Percentiles rank a stretch among this genome's conserved stretches.
phyloP scores from a whole-genome alignment of 2,113 vertebrate species.

The Notothenia coriiceps region DNA sequence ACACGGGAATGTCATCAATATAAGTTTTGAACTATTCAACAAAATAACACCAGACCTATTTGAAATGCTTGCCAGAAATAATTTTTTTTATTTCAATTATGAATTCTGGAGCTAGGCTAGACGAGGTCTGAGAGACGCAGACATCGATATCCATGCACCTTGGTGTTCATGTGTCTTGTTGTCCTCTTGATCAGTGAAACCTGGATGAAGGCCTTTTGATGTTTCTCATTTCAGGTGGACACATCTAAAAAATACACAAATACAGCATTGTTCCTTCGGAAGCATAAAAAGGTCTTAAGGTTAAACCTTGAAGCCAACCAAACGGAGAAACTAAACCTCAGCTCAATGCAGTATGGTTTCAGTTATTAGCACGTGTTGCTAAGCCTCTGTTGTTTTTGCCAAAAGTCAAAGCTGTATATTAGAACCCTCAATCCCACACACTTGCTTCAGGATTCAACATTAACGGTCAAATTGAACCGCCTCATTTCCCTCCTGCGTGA shows the following conservation, averaged over 20 bases:
- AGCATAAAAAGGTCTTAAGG: slow-evolving; percentile 1
- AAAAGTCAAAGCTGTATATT: neutral
- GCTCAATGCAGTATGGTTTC: neutral
- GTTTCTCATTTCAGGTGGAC: slow-evolving; percentile 6
- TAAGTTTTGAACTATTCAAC: neutral
- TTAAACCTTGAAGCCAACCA: slow-evolving; percentile 11
- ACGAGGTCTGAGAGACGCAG: neutral
- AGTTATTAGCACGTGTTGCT: neutral
- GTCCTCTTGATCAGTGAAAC: slow-evolving; percentile 8
- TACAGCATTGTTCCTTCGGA: neutral
- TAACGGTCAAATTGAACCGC: neutral
- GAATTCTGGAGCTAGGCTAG: neutral
- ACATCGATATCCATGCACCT: neutral
- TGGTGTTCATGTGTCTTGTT: slow-evolving; percentile 13
- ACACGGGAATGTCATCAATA: neutral
- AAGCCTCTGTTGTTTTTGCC: slow-evolving; percentile 2
- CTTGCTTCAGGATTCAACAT: neutral
- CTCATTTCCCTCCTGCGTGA: neutral
- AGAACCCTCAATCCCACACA: neutral
- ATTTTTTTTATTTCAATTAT: neutral
- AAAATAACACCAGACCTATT: neutral
- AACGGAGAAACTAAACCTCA: slow-evolving; percentile 9
- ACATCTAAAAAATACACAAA: neutral
- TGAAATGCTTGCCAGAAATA: neutral
- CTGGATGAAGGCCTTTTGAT: neutral